Evolutionary conservation across 2,113 vertebrate genomes (phyloP), one percentile per base, ranked within the genome.

Genomic region (Sula dactylatra): DNA sequence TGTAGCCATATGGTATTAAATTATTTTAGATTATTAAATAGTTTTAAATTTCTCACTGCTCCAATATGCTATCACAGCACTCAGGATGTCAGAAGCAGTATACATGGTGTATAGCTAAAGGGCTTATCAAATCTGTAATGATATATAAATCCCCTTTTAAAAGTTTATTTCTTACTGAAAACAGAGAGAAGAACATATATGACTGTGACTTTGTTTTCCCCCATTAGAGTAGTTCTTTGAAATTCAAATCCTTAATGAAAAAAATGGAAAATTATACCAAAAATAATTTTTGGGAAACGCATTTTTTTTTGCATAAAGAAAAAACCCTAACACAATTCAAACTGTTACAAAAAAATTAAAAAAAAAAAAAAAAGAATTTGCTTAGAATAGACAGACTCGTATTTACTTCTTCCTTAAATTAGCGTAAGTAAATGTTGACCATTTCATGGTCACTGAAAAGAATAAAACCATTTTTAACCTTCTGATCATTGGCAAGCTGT

Each of bases 1-100:
- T 72, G 49, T 17, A 26, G 3, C 17, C 0, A 2, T n/a, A 32
- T 29, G 25, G 0, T 40, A 55, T 16, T 72, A 54, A 29, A 64
- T 86, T 50, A 50, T 42, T 49, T 77, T 29, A 27, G 4, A 40
- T 55, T 70, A 69, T 44, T 36, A 69, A 76, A n/a, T n/a, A 50
- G 55, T 55, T 72, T 77, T 20, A 31, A 73, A 32, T 42, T 52
- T 73, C 7, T 78, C 10, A 21, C 13, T n/a, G 9, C 6, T 66
- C 27, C 4, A 1, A 19, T 76, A 67, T 79, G 9, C 15, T 72
- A 22, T 18, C 15, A 59, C 36, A 84, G 45, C 13, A 44, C 4
- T 82, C 7, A 22, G 5, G 13, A 40, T 42, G 36, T n/a, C 17
- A 42, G 36, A 13, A 69, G 5, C 10, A 59, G 9, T 55, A 58